A percentile compares a stretch with the other conserved stretches of the same genome.
These are phyloP conservation scores for Tipula unca DNA, from an alignment of 2,888 invertebrate species.

Conservation along the genomic window DNA sequence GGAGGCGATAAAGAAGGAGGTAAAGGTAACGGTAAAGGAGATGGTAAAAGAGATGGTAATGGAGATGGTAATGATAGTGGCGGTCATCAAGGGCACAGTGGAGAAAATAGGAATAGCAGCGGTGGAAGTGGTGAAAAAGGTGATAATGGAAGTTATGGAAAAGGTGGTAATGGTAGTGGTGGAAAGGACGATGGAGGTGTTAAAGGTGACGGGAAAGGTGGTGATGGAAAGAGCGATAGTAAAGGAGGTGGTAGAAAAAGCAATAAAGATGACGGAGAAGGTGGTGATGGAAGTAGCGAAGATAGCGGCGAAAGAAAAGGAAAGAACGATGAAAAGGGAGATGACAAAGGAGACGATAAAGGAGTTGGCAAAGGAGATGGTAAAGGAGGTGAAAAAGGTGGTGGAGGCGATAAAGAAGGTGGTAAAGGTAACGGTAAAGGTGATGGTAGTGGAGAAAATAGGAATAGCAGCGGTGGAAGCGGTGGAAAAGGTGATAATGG, in stretches of 20 bases:
- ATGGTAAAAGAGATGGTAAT: slow-evolving; percentile 17
- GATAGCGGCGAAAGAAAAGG: background rate
- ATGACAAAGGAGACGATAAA: background rate
- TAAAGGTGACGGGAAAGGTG: background rate
- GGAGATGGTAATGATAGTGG: slow-evolving; percentile 25
- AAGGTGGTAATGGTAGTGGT: background rate
- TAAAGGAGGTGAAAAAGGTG: slow-evolving; percentile 22
- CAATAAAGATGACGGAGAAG: too few relatives aligned
- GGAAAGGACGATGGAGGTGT: background rate
- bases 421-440: slow-evolving; percentile 25
- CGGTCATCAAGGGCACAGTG: slow-evolving; percentile 24
- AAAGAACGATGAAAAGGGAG: background rate
- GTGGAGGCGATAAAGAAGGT: slow-evolving; percentile 23
- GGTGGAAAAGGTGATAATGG: slow-evolving; percentile 26
- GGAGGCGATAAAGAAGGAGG: slow-evolving; percentile 28
- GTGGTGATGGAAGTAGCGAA: background rate
- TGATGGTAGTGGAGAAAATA: slow-evolving; percentile 23
- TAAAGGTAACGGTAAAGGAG: background rate
- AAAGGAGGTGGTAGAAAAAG: background rate
- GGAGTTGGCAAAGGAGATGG: slow-evolving; percentile 20
- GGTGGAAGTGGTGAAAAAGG: slow-evolving; percentile 8
- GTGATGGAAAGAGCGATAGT: background rate
- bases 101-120: slow-evolving; percentile 18
- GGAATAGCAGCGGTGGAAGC: slow-evolving; percentile 23
- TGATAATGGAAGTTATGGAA: background rate